Evolutionary conservation across 92 coral and sea anemone species (phyloP), one percentile per base, ranked within the genome.

Genomic region (Palythoa heliodiscus): DNA sequence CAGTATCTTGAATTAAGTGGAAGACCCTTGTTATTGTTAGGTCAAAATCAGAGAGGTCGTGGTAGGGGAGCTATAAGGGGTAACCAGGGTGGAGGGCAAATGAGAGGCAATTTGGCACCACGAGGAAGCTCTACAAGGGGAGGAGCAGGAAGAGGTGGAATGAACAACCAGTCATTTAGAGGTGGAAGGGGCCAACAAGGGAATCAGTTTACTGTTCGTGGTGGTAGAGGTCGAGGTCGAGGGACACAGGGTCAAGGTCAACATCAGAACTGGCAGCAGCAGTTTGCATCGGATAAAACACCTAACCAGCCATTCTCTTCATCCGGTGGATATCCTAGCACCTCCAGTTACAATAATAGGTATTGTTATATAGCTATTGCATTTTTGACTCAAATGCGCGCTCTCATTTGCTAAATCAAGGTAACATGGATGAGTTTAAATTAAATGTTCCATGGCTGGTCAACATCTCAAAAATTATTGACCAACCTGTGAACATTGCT

Each of bases 101-200:
- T 52, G 16, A 78, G 86, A 86, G 86, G 86, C 11, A 82, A 63
- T 64, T 52, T 29, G 39, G 71, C 78, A 47, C 14, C 70, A 37
- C 54, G 84, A 48, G 85, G 71, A 23, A 47, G n/a, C 35, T 17
- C 75, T 19, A 50, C 86, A 71, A 39, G 86, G 35, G 89, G 87
- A 75, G 39, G 87, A 16, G 12, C 82, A 17, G 77, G 68, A 19
- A 64, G 76, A 23, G 89, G 86, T 10, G 75, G 76, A 40, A 76
- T 63, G 50, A 83, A 67, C 73, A 80, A 48, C 73, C 84, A 80
- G 47, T 68, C 84, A 63, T 6, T n/a, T 23, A 74, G 89, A 29
- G 82, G 89, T n/a, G 79, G 78, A 37, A 79, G 90, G 13, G 92
- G 92, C 37, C 29, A 70, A 15, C 57, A 90, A 25, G 87, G 85